Base-by-base conservation (phyloP, 2,113 vertebrate species). In the Odocoileus virginianus region DNA sequence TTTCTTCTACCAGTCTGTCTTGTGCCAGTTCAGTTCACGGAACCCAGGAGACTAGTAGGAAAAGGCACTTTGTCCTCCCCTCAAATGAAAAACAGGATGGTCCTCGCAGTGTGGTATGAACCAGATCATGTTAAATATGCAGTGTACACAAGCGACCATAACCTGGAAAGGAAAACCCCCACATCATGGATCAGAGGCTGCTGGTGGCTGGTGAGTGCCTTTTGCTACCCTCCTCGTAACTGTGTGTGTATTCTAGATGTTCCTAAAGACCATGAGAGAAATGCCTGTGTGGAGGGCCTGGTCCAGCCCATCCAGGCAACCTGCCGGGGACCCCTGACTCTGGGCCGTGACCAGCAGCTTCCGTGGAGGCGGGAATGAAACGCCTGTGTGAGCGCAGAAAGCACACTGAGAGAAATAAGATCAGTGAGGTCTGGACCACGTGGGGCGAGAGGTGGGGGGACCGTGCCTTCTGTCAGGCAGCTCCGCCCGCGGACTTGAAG, bases 311-410 rank as follows among this genome's bases (percentile, higher is more conserved):
- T 9, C 6, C 4, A 9, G 2, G 50, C 15, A 6, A 43, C 45
- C 45, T 50, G 15, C 45, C 2, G 0, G 76, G 15, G 76, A 1
- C 27, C 45, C 15, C 27, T 5, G 17, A 33, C 45, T 50, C 43
- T 79, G 28, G 45, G 28, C 8, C 0, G 1, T 74, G 71, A 21
- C 71, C 64, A 74, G 71, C 11, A 43, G 21, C 11, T 74, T 74
- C 71, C 5, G 0, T 14, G 71, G 21, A 74, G 36, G 78, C 0
- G 0, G 9, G 2, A 19, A 54, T 15, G 23, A 71, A 50, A 58
- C 1, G 52, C 3, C 1, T 9, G 0, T 0, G 0, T 1, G 7
- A 54, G 10, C 1, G 0, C 15, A 15, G 4, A 64, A 57, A 12
- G 0, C 9, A 2, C 4, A 6, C 16, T 33, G 28, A 50, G 28